phyloP scores from a whole-genome alignment of 2,888 invertebrate genomes.

The Leuctra nigra region DNA sequence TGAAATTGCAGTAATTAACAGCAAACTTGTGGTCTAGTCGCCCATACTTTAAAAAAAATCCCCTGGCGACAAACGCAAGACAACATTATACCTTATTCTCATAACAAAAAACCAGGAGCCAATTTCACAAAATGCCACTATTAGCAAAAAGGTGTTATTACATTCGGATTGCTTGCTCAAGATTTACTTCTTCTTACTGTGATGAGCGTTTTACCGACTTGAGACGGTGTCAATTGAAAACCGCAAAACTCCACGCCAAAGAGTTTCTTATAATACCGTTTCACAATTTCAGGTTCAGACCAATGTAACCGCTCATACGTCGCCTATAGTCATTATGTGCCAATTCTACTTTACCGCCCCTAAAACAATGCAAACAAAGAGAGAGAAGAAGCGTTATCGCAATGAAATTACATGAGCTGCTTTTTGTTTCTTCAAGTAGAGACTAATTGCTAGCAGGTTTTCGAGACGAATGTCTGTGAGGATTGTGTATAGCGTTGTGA shows the following conservation, averaged over 20 bases:
- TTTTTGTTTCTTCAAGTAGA: not conserved
- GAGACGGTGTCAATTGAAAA: conserved; percentile 16
- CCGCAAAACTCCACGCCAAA: conserved; percentile 16
- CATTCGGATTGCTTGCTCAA: not conserved
- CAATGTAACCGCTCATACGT: not conserved
- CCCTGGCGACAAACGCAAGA: not conserved
- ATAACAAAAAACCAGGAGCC: not conserved
- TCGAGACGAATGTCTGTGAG: too few species aligned
- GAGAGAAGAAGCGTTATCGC: not conserved
- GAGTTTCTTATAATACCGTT: conserved; percentile 10
- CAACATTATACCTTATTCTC: not conserved
- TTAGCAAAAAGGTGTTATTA: conserved; percentile 10
- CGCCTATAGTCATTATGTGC: conserved; percentile 4
- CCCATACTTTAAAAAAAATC: too few species aligned
- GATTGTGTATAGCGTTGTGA: conserved; percentile 7
- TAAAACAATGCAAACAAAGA: not conserved
- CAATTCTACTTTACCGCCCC: conserved; percentile 7
- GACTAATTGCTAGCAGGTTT: too few species aligned
- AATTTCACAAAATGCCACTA: conserved; percentile 8
- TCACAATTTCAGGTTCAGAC: conserved; percentile 20
- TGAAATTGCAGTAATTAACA: conserved; percentile 3
- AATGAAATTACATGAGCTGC: not conserved
- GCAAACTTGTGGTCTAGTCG: not conserved
- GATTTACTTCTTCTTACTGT: not conserved
- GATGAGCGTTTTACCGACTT: too few species aligned